phyloP scores from a whole-genome alignment of 92 coral and sea anemone genomes.

The Pocillopora meandrina region DNA sequence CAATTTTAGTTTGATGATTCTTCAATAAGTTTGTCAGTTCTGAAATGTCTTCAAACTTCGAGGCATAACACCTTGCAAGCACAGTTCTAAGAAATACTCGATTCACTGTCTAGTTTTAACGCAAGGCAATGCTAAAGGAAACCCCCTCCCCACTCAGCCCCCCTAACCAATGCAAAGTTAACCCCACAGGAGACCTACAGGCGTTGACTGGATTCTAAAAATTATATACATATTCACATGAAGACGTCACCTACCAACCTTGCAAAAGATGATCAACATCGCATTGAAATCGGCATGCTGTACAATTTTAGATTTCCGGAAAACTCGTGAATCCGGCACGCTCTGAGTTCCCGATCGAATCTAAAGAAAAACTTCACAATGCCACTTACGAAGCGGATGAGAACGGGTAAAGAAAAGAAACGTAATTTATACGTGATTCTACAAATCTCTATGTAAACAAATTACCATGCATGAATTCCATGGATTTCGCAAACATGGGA shows the following conservation, averaged over 20 bases:
- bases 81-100: background rate
- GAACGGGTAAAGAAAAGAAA: background rate
- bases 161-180: background rate
- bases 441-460: constrained; percentile 10
- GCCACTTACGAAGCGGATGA: constrained; percentile 17
- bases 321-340: constrained; percentile 24
- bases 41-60: too few relatives aligned
- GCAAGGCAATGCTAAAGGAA: background rate
- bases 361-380: background rate
- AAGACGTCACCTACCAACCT: constrained; percentile 23
- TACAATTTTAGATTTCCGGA: constrained; percentile 36
- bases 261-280: constrained; percentile 40
- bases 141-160: background rate
- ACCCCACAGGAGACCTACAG: background rate
- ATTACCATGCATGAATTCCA: constrained; percentile 34
- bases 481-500: constrained; percentile 36
- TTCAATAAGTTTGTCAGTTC: too few relatives aligned
- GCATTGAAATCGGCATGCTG: background rate
- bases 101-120: background rate
- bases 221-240: constrained; percentile 37
- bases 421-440: background rate
- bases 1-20: too few relatives aligned
- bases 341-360: background rate
- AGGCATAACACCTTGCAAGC: too few relatives aligned
- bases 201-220: background rate